Evolutionary conservation across 2,888 invertebrate species (phyloP), one percentile per base, ranked within the genome.

Genomic region (Buathra laborator): DNA sequence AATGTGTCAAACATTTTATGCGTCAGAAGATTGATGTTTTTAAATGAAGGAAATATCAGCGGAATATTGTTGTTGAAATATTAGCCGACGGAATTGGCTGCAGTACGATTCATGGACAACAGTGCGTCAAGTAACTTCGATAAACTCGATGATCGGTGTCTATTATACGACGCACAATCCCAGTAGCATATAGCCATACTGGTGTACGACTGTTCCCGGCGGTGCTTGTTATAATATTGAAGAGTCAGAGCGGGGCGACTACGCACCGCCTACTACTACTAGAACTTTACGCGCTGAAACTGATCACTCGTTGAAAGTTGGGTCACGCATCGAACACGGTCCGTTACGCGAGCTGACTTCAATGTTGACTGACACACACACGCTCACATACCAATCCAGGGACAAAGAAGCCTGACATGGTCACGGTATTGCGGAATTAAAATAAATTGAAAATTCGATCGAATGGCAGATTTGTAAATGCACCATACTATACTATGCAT

Each of bases 261-360:
- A 12, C n/a, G 29, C 62, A 29, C n/a, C 16, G 51, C 19, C 29
- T n/a, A 56, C 48, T 32, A 46, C 59, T 16, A 32, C 48, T 12
- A 62, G 19, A 24, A 29, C 14, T 12, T 14, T 62, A 62, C 56
- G 32, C 59, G 46, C 4, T 43, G 14, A 14, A 37, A 44, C 46
- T 32, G 46, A 78, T 78, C 48, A 32, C 59, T 32, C 14, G 78
- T 70, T 78, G 68, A 48, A 78, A 78, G 77, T 70, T 70, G 68
- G 59, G 48, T 68, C 77, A 70, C 68, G 59, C 59, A 46, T 67
- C 68, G 43, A 59, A 56, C 59, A 7, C 62, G 37, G 62, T 68
- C 16, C 59, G 68, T 78, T 78, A 78, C 48, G 16, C 78, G 68
- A 44, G 68, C 46, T 59, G 68, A 56, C 67, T 77, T 68, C 67